Base-by-base conservation (phyloP, 2,888 invertebrate genomes). In the Taphrorychus bicolor region DNA sequence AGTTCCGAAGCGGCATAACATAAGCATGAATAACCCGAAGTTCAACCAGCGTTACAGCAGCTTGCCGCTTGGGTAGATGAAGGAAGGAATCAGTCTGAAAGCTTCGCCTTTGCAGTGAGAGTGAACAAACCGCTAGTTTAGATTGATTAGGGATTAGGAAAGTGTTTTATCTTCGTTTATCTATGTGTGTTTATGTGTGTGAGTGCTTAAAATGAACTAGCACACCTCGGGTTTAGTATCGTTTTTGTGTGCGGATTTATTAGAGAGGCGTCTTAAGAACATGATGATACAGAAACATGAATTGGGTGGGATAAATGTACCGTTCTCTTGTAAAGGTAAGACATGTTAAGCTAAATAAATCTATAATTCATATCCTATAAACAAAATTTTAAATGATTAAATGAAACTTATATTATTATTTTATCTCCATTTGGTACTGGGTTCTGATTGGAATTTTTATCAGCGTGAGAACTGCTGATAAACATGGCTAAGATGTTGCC, bases 11-110 rank as follows among this genome's bases (percentile, higher is more conserved):
- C 32, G 7, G 32, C 32, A 32, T 32, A 32, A 32, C 32, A 32
- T 11, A 32, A 32, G 32, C 32, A 11, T 32, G 32, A 32, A 32
- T 32, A 32, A 32, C 32, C 11, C 32, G 32, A 32, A 32, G 32
- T 32, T 32, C 32, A 32, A 32, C 32, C 11, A 32, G 32, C 32
- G 32, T 32, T 32, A 32, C 32, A 3, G n/a, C n/a, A n/a, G 32
- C 32, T 32, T 32, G 32, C 32, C 45, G 45, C 45, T 45, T 45
- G 45, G 45, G 45, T 45, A 45, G 45, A 45, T 45, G 45, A 17
- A 17, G 14, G 45, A 45, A 16, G 45, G 45, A 17, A 45, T 45
- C 45, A 45, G 45, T 45, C 17, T 17, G 45, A 17, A 16, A 7
- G 16, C 17, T 14, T 45, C 14, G 5, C 14, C 17, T 14, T n/a